Base-by-base conservation (phyloP, 2,888 invertebrate genomes). In the Diaperis boleti region DNA sequence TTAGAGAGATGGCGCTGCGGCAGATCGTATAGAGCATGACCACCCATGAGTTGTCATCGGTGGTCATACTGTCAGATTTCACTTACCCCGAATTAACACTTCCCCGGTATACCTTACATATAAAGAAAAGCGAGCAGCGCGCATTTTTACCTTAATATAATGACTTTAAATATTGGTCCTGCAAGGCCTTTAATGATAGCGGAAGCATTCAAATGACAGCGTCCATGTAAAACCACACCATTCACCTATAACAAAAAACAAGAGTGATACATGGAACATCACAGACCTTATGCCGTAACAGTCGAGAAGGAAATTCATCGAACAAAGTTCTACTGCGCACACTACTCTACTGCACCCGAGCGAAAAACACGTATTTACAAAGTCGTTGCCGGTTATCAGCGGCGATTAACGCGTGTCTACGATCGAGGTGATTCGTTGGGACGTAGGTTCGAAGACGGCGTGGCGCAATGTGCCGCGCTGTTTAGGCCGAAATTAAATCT, bases 191-290 rank as follows among this genome's bases (percentile, higher is more conserved):
- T 97, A 82, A 99, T 98, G 78, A 96, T 91, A 15, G 94, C 94
- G 0, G 98, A 95, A 13, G 97, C 98, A 81, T 98, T 97, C 68
- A 98, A 87, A 82, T 98, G 98, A 82, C 96, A 96, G 76, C 97
- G 87, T 62, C 96, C 96, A 80, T 95, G 92, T 45, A 99, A 84
- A 10, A 97, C 95, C 64, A 92, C 89, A 6, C 97, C 98, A 82
- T 98, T 98, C 69, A 96, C 94, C 95, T 95, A 83, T 8, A 82
- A 82, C 72, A 71, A 62, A 68, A 65, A 44, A 22, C 45, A 54
- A 81, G 80, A 61, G 66, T 39, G 29, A 41, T 22, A 20, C 18
- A 44, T 20, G 54, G 14, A 26, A 22, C 14, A 29, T 37, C 66
- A 78, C 77, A 75, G 71, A 78, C 78, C 77, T 78, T 68, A 65